Evolutionary conservation across 2,888 invertebrate genomes (phyloP).

Genomic region (Pandemis cinnamomeana): DNA sequence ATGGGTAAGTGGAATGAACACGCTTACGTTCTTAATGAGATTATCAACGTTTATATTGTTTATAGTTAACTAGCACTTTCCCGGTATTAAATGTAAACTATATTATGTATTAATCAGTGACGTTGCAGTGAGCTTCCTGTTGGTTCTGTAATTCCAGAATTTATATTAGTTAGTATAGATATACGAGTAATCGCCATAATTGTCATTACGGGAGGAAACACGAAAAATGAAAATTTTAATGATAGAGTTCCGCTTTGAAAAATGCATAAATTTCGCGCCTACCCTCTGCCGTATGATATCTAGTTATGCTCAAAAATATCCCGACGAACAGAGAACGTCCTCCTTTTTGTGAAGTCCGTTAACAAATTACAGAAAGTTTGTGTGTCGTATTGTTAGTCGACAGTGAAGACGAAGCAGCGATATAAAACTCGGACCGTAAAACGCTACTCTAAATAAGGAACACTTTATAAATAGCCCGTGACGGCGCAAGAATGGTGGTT

Average conservation of each 20-base stretch:
- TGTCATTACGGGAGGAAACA: too few species aligned
- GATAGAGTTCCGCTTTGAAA: not conserved
- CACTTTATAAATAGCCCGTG: slow-evolving; percentile 75
- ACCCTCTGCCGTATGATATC: not conserved
- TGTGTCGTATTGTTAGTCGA: not conserved
- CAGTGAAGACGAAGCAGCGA: slow-evolving; percentile 40
- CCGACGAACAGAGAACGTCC: too few species aligned
- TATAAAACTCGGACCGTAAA: slow-evolving; percentile 52
- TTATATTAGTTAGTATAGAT: too few species aligned
- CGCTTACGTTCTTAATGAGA: not conserved
- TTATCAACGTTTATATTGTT: not conserved
- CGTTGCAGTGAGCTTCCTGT: too few species aligned
- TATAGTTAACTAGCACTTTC: not conserved
- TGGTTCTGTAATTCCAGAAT: too few species aligned
- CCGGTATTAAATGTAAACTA: too few species aligned
- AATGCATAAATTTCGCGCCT: not conserved
- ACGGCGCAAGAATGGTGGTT: slow-evolving; percentile 71
- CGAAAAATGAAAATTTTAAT: too few species aligned
- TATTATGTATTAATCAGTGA: too few species aligned
- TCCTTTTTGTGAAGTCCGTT: too few species aligned
- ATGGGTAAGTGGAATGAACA: not conserved
- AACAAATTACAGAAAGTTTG: not conserved
- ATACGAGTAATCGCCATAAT: not conserved
- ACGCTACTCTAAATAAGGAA: slow-evolving; percentile 70
- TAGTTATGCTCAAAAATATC: not conserved